These are phyloP conservation scores for Coilia nasus DNA, from an alignment of 2,797 vertebrate genomes.

Conservation along the genomic window DNA sequence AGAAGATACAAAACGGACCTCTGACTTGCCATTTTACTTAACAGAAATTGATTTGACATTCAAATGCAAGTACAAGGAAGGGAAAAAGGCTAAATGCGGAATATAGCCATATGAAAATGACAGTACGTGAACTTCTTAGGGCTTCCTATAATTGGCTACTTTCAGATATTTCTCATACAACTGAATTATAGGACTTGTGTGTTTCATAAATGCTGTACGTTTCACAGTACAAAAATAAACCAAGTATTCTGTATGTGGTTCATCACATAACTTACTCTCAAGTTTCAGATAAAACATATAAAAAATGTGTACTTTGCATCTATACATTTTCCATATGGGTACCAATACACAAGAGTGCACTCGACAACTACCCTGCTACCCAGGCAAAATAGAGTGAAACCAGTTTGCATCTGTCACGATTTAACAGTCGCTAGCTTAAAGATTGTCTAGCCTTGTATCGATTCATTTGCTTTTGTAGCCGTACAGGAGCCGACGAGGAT, in stretches of 20 bases:
- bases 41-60: not conserved
- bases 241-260: too few species aligned
- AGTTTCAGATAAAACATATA: too few species aligned
- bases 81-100: not conserved
- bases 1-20: not conserved
- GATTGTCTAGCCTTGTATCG: conserved; percentile 61
- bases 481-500: conserved; percentile 57
- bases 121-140: too few species aligned
- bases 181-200: too few species aligned
- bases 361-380: not conserved
- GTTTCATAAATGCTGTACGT: too few species aligned
- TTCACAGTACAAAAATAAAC: too few species aligned
- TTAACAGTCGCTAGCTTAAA: conserved; percentile 56
- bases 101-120: not conserved
- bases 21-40: not conserved
- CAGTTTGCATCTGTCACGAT: conserved; percentile 51
- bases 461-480: conserved; percentile 57
- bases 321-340: too few species aligned
- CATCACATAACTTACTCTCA: too few species aligned
- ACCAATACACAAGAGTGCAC: not conserved
- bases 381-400: conserved; percentile 45
- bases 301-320: too few species aligned
- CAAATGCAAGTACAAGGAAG: not conserved
- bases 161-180: too few species aligned
- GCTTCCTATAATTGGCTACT: too few species aligned